Evolutionary conservation across 2,888 invertebrate species (phyloP), one percentile per base, ranked within the genome.

Genomic region (Pasiphila rectangulata): DNA sequence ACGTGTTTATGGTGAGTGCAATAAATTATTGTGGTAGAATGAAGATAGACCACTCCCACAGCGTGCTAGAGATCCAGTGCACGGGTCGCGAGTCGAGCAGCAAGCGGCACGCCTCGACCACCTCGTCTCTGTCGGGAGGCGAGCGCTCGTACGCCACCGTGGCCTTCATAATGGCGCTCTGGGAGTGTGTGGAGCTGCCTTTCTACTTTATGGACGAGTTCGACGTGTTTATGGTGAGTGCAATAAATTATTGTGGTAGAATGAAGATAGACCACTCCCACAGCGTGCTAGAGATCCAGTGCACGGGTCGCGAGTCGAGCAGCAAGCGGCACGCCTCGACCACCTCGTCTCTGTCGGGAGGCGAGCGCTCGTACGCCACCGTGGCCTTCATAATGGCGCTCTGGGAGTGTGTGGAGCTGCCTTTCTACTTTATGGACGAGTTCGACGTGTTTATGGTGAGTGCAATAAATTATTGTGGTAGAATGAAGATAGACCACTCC

Each of bases 201-300:
- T 98, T 99, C 83, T 94, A 94, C 90, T 93, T 97, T 78, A 89
- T 98, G 61, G 98, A 98, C 79, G 98, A 99, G 90, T 98, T 98
- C 74, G 98, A 98, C 72, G 97, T 98, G 0, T 98, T 96, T 73
- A 98, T 98, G 95, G 97, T 95, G 72, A 54, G 68, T 42, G 3
- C 12, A n/a, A n/a, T n/a, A n/a, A n/a, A n/a, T n/a, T n/a, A n/a
- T n/a, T n/a, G n/a, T n/a, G 93, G 93, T 1, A 74, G 72, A 17
- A 83, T 93, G 67, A 75, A 82, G 15, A 91, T 93, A 34, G 75
- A 84, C 63, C 63, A 77, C 65, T 63, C 54, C 7, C 54, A 52
- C 36, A 75, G 76, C 24, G 39, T 47, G 43, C 70, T 88, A 25
- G 73, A 79, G 51, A 70, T 86, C 30, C 49, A 56, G 54, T 83